These are phyloP conservation scores for Cantharis flavilabris DNA, from an alignment of 2,888 invertebrate species.

Conservation along the genomic window DNA sequence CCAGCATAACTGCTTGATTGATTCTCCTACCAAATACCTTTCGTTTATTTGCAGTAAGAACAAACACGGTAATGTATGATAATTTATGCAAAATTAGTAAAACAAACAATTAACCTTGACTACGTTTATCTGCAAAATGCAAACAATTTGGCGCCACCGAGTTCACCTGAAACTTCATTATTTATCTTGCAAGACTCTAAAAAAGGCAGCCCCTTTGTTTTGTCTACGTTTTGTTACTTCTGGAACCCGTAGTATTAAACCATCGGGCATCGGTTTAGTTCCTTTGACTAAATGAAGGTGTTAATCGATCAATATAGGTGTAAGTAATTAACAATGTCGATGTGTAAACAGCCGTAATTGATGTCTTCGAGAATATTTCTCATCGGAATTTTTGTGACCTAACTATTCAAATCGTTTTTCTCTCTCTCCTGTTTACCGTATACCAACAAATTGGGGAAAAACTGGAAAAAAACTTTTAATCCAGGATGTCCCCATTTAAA, in stretches of 20 bases:
- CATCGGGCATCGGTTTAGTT: background rate
- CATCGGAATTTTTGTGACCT: constrained; percentile 34
- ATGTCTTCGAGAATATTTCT: constrained; percentile 30
- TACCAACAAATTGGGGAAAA: background rate
- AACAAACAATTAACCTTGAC: constrained; percentile 17
- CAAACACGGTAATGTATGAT: constrained; percentile 8
- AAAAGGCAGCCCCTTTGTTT: background rate
- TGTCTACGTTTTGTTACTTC: background rate
- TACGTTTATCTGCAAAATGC: constrained; percentile 10
- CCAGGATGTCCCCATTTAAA: no score
- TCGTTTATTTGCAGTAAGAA: background rate
- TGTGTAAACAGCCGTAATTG: constrained; percentile 7
- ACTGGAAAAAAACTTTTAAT: background rate
- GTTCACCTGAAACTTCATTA: constrained; percentile 2
- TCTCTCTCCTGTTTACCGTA: background rate
- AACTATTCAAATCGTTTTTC: background rate
- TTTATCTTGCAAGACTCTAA: background rate
- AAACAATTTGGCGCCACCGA: constrained; percentile 23
- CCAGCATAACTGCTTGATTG: background rate
- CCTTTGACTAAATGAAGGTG: constrained; percentile 35
- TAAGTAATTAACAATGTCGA: constrained; percentile 37
- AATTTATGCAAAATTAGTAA: constrained; percentile 23
- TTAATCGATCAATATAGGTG: constrained; percentile 42
- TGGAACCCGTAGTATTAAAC: background rate
- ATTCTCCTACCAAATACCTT: background rate